These are phyloP conservation scores for Monoplex corrugatus DNA, from an alignment of 2,888 invertebrate species.

Conservation along the genomic window DNA sequence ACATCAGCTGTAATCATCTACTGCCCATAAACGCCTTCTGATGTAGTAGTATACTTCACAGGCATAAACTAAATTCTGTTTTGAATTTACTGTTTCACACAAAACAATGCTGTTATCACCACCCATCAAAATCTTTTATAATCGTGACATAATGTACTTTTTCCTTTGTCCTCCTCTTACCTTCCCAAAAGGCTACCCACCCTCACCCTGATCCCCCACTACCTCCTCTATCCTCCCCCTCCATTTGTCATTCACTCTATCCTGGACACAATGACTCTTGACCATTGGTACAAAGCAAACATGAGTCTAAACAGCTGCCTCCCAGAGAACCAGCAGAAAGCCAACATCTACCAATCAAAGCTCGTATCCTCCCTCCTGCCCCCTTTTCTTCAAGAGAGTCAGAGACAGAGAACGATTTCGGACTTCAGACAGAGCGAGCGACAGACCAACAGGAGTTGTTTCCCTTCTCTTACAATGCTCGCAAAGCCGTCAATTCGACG, in stretches of 20 bases:
- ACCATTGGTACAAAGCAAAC: conserved; percentile 25
- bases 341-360: background rate
- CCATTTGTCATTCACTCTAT: too few relatives aligned
- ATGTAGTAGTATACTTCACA: too few relatives aligned
- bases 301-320: background rate
- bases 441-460: background rate
- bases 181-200: too few relatives aligned
- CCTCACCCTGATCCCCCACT: too few relatives aligned
- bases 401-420: background rate
- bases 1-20: too few relatives aligned
- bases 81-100: too few relatives aligned
- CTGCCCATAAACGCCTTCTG: too few relatives aligned
- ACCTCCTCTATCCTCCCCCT: background rate
- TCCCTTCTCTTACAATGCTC: conserved; percentile 1
- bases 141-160: too few relatives aligned
- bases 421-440: background rate
- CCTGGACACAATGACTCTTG: background rate
- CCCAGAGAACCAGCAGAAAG: background rate
- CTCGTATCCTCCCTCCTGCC: background rate
- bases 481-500: background rate
- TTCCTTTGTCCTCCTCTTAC: too few relatives aligned
- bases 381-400: background rate
- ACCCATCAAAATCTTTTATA: too few relatives aligned
- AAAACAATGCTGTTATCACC: too few relatives aligned
- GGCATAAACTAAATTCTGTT: too few relatives aligned